Conservation (phyloP, 2,113 vertebrate genomes). For the Cisticola juncidis region DNA sequence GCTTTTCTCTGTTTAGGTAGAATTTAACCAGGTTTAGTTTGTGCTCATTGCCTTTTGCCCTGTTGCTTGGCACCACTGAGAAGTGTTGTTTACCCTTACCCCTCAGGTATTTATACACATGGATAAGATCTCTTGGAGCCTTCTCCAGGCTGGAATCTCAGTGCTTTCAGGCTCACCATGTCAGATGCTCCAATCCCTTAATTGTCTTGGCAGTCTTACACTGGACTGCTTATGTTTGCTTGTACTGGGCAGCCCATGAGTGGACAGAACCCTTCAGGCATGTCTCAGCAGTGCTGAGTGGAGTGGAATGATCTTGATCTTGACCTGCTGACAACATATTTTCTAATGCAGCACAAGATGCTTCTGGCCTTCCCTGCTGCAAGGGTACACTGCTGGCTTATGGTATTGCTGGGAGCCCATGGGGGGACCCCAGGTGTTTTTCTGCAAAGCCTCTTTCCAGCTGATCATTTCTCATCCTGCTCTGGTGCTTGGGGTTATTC, state of each 20-base stretch:
- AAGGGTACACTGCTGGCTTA: neutral
- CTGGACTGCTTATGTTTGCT: neutral
- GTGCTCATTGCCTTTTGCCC: neutral
- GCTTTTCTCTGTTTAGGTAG: neutral
- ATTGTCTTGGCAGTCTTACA: neutral
- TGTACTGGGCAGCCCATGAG: neutral
- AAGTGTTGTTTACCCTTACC: neutral
- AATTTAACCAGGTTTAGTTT: neutral
- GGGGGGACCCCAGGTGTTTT: neutral
- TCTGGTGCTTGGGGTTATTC: neutral
- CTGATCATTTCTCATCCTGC: neutral
- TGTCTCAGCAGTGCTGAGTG: neutral
- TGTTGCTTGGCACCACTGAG: fast-evolving
- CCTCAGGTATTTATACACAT: neutral
- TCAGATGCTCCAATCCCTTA: neutral
- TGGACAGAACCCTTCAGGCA: neutral
- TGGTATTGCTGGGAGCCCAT: neutral
- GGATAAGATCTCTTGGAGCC: neutral
- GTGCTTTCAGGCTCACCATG: neutral
- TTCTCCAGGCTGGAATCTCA: neutral
- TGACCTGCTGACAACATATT: neutral
- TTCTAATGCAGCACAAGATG: neutral
- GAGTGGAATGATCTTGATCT: neutral
- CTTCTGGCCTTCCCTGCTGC: neutral
- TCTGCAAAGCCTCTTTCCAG: neutral